These are phyloP conservation scores for Microtus richardsoni DNA, from an alignment of 2,113 vertebrate species.

Conservation along the genomic window DNA sequence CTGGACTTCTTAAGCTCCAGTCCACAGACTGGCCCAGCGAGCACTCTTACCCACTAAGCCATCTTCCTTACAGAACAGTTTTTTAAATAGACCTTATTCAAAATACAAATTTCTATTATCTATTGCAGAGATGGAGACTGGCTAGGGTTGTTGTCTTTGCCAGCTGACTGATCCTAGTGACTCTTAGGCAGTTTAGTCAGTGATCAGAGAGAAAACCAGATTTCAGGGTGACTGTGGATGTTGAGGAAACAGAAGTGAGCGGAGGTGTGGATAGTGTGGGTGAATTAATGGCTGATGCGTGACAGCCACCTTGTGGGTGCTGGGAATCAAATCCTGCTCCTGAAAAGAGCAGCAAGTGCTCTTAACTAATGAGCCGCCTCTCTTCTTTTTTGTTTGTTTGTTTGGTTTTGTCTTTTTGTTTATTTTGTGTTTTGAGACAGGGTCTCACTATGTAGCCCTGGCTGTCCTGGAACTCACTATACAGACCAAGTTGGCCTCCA, in stretches of 20 bases:
- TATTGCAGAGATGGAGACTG: background rate
- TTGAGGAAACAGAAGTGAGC: background rate
- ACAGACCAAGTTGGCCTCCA: background rate
- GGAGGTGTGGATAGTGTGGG: background rate
- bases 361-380: background rate
- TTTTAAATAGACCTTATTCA: background rate
- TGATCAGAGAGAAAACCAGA: slow-evolving; percentile 4
- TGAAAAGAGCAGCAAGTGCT: background rate
- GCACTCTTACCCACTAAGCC: background rate
- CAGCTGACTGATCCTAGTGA: background rate
- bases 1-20: background rate
- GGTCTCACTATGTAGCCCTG: background rate
- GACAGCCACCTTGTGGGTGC: background rate
- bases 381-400: background rate
- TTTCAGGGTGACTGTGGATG: background rate
- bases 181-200: background rate
- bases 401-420: background rate
- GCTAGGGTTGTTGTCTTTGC: slow-evolving; percentile 4
- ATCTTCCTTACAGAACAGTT: background rate
- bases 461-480: background rate
- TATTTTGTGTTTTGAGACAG: background rate
- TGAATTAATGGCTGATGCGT: background rate
- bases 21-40: too few relatives aligned
- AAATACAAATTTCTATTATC: slow-evolving; percentile 18
- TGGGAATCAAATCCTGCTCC: background rate